phyloP scores from a whole-genome alignment of 2,113 vertebrate species.

The Coptodon bakossiorum region DNA sequence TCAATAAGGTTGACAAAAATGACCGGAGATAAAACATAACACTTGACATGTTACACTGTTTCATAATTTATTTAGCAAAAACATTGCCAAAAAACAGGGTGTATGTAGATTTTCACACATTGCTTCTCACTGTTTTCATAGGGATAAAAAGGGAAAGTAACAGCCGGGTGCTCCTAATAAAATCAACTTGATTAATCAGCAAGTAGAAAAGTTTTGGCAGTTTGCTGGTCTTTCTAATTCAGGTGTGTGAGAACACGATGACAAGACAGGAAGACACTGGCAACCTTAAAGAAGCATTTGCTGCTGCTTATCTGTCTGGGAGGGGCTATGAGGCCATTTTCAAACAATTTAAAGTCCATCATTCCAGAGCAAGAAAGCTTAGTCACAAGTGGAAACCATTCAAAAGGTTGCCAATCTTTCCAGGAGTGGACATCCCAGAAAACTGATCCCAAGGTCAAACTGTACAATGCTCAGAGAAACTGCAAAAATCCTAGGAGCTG shows the following conservation, averaged over 20 bases:
- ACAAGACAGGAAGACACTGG: neutral
- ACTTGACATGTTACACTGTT: neutral
- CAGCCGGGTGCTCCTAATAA: neutral
- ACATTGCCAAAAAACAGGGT: accelerated
- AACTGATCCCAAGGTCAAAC: neutral
- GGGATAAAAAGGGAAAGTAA: neutral
- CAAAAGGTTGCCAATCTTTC: neutral
- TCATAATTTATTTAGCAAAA: neutral
- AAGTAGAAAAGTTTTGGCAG: neutral
- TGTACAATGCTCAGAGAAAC: neutral
- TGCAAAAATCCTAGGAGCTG: neutral
- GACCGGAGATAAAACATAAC: neutral
- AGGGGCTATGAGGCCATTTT: neutral
- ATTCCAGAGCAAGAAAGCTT: neutral
- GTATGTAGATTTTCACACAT: neutral
- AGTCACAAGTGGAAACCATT: neutral
- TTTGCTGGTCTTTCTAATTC: neutral
- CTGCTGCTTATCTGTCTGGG: neutral
- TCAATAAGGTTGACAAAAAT: neutral
- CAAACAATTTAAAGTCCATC: neutral
- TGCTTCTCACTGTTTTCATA: neutral
- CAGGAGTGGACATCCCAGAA: neutral
- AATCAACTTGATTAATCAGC: neutral
- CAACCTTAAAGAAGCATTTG: neutral
- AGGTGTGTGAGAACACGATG: neutral